Evolutionary conservation across 1,140 invertebrate genomes (phyloP).

Genomic region (Tenebrio molitor): DNA sequence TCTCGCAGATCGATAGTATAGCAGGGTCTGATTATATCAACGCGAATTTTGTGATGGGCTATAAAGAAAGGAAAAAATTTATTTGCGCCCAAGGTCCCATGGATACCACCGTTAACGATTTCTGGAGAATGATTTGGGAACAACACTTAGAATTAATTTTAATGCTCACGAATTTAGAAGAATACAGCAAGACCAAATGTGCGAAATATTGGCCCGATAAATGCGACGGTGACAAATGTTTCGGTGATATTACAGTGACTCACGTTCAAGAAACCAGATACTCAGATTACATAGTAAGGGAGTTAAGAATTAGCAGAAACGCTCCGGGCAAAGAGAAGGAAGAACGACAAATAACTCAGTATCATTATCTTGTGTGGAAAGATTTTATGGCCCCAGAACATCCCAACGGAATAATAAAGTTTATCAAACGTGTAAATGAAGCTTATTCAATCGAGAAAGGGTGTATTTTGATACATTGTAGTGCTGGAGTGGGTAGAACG

Average conservation of each 20-base stretch:
- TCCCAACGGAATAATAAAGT: slow-evolving; percentile 90
- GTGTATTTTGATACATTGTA: slow-evolving; percentile 92
- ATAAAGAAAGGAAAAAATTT: slow-evolving; percentile 93
- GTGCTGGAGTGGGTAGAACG: slow-evolving; percentile 92
- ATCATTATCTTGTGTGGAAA: slow-evolving; percentile 96
- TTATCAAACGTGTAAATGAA: slow-evolving; percentile 91
- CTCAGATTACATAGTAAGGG: slow-evolving; percentile 86
- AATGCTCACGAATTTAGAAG: slow-evolving; percentile 95
- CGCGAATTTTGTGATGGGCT: slow-evolving; percentile 91
- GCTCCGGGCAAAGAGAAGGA: slow-evolving; percentile 73
- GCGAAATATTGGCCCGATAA: slow-evolving; percentile 95
- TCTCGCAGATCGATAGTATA: slow-evolving; percentile 81
- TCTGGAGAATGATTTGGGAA: slow-evolving; percentile 99
- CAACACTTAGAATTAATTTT: slow-evolving; percentile 92
- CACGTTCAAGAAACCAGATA: slow-evolving; percentile 83
- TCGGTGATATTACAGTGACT: slow-evolving; percentile 83
- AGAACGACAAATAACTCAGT: slow-evolving; percentile 85
- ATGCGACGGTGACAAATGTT: slow-evolving; percentile 79
- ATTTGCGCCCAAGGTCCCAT: slow-evolving; percentile 96
- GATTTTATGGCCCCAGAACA: slow-evolving; percentile 95
- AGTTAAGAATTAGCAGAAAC: slow-evolving; percentile 75
- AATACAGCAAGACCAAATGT: slow-evolving; percentile 94
- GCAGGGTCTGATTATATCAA: slow-evolving; percentile 92
- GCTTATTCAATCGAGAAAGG: slow-evolving; percentile 86
- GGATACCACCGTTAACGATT: slow-evolving; percentile 93